Evolutionary conservation across 1,140 invertebrate genomes (phyloP).

Genomic region (Brachionus angularis): DNA sequence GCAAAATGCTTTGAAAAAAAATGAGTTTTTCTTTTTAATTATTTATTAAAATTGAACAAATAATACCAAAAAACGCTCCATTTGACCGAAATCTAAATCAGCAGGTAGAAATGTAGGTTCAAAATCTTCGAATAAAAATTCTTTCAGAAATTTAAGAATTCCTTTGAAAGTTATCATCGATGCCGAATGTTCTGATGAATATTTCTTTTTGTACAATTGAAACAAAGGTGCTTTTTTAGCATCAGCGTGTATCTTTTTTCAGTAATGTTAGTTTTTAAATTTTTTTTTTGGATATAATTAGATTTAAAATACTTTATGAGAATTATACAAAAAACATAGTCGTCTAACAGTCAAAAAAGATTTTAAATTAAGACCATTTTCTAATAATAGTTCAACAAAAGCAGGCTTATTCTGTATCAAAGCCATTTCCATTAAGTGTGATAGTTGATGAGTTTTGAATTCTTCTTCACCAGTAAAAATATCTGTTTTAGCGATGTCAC

Average conservation of each 20-base stretch:
- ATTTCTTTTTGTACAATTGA: slow-evolving; percentile 46
- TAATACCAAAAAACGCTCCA: slow-evolving; percentile 40
- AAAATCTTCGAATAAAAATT: slow-evolving; percentile 41
- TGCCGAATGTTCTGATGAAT: slow-evolving; percentile 31
- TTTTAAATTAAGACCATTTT: slow-evolving; percentile 96
- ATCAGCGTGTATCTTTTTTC: slow-evolving; percentile 4
- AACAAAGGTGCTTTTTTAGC: slow-evolving; percentile 41
- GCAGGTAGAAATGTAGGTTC: slow-evolving; percentile 1
- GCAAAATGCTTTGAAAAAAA: slow-evolving; percentile 24
- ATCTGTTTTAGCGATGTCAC: slow-evolving; percentile 46
- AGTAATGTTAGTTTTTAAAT: neutral
- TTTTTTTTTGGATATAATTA: neutral
- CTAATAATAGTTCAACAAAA: slow-evolving; percentile 88
- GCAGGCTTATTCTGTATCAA: slow-evolving; percentile 90
- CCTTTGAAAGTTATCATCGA: slow-evolving; percentile 39
- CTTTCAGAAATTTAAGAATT: slow-evolving; percentile 34
- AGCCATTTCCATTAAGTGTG: slow-evolving; percentile 66
- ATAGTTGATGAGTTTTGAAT: slow-evolving; percentile 45
- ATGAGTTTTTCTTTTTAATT: neutral
- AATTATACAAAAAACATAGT: slow-evolving; percentile 66
- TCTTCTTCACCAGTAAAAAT: slow-evolving; percentile 46
- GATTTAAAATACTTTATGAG: slow-evolving; percentile 48
- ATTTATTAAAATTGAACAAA: neutral
- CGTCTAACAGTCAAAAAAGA: slow-evolving; percentile 90
- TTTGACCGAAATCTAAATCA: slow-evolving; percentile 29